phyloP scores from a whole-genome alignment of 2,113 vertebrate genomes.

The Coracopsis vasa region DNA sequence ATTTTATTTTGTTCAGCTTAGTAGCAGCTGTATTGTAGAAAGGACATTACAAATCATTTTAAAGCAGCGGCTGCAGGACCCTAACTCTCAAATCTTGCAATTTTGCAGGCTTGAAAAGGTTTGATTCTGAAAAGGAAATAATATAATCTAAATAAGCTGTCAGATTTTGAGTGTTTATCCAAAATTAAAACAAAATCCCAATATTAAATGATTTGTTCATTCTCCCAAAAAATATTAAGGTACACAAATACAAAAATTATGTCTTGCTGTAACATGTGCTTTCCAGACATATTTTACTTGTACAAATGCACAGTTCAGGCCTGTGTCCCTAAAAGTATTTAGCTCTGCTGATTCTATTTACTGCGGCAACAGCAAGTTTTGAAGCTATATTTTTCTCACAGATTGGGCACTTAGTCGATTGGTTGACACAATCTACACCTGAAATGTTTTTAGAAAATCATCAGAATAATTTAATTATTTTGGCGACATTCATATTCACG shows the following conservation, averaged over 20 bases:
- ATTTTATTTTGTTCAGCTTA: not conserved
- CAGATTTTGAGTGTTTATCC: not conserved
- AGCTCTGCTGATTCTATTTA: slow-evolving; percentile 49
- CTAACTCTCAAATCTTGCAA: not conserved
- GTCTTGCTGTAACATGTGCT: not conserved
- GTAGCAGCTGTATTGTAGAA: not conserved
- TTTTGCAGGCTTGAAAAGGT: not conserved
- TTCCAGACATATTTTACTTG: not conserved
- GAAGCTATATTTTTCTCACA: too few species aligned
- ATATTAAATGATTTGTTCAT: not conserved
- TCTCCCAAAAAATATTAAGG: not conserved
- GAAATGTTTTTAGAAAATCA: too few species aligned
- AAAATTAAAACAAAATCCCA: not conserved
- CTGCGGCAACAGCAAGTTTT: too few species aligned
- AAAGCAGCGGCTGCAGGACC: not conserved
- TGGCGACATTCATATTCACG: too few species aligned
- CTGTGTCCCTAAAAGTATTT: not conserved
- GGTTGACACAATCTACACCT: too few species aligned
- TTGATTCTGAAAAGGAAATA: not conserved
- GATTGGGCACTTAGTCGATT: too few species aligned
- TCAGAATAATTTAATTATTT: too few species aligned
- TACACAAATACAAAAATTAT: not conserved
- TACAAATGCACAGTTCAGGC: not conserved
- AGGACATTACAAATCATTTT: not conserved
- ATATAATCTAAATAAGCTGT: not conserved